A percentile compares a stretch with the other conserved stretches of the same genome.
phyloP scores from a whole-genome alignment of 2,113 vertebrate genomes.

The Eclectus roratus region DNA sequence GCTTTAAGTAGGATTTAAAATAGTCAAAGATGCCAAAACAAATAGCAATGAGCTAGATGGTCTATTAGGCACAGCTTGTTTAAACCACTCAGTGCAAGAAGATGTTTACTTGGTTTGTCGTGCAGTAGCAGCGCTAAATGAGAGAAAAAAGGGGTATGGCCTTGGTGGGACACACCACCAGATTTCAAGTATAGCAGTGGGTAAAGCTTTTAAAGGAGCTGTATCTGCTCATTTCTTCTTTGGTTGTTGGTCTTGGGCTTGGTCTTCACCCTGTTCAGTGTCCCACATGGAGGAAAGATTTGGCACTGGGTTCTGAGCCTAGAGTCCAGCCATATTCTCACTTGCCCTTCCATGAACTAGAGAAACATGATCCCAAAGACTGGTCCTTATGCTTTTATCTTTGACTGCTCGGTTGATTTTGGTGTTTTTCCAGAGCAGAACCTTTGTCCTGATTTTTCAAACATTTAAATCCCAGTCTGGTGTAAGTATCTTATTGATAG shows the following conservation, averaged over 20 bases:
- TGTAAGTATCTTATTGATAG: background rate
- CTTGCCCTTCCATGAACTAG: background rate
- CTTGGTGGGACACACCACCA: background rate
- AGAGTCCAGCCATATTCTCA: background rate
- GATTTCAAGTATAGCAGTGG: background rate
- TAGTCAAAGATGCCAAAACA: constrained; percentile 39
- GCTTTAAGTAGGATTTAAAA: constrained; percentile 38
- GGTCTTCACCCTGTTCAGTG: background rate
- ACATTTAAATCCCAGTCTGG: background rate
- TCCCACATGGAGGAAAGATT: fast-evolving
- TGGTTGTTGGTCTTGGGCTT: background rate
- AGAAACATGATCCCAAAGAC: background rate
- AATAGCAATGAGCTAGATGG: background rate
- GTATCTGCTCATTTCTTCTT: background rate
- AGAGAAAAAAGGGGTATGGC: background rate
- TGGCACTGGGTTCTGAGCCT: background rate
- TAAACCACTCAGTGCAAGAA: background rate
- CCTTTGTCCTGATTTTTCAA: background rate
- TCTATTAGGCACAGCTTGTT: constrained; percentile 15
- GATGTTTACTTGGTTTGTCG: background rate
- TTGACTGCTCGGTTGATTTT: background rate
- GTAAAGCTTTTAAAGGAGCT: background rate
- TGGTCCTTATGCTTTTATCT: background rate
- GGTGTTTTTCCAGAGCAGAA: background rate
- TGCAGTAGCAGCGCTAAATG: background rate